Evolutionary conservation across 2,888 invertebrate species (phyloP).

Genomic region (Erannis defoliaria): DNA sequence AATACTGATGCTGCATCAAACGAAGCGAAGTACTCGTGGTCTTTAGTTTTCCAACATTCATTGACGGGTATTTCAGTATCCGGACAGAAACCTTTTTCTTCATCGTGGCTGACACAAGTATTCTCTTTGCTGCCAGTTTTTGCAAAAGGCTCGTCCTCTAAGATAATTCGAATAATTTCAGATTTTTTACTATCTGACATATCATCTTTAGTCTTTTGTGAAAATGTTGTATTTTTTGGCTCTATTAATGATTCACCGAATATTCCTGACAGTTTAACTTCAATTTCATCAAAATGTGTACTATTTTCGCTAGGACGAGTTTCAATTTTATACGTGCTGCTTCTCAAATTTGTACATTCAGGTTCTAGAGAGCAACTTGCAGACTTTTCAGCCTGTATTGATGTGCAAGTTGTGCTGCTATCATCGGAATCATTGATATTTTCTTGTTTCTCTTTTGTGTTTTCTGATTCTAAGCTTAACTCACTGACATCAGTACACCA

Average conservation of each 20-base stretch:
- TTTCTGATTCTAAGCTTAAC: not conserved
- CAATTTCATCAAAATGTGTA: conserved; percentile 11
- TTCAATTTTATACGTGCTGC: not conserved
- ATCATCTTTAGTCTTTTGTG: not conserved
- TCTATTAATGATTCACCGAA: conserved; percentile 5
- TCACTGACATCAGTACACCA: not conserved
- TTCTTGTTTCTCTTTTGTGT: not conserved
- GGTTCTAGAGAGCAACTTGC: not conserved
- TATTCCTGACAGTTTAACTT: conserved; percentile 13
- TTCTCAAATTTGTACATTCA: not conserved
- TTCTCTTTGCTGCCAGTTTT: not conserved
- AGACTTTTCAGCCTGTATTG: not conserved
- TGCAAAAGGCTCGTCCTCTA: not conserved
- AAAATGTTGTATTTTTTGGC: not conserved
- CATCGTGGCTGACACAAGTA: not conserved
- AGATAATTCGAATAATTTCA: not conserved
- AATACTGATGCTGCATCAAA: not conserved
- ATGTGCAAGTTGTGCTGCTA: not conserved
- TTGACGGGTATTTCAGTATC: not conserved
- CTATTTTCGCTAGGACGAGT: not conserved
- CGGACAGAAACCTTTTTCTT: not conserved
- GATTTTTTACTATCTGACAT: not conserved
- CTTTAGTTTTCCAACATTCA: not conserved
- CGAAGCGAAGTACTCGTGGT: conserved; percentile 11
- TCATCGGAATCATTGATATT: not conserved